These are phyloP conservation scores for Lithobates sylvaticus DNA, from an alignment of 2,797 vertebrate species.

Conservation along the genomic window DNA sequence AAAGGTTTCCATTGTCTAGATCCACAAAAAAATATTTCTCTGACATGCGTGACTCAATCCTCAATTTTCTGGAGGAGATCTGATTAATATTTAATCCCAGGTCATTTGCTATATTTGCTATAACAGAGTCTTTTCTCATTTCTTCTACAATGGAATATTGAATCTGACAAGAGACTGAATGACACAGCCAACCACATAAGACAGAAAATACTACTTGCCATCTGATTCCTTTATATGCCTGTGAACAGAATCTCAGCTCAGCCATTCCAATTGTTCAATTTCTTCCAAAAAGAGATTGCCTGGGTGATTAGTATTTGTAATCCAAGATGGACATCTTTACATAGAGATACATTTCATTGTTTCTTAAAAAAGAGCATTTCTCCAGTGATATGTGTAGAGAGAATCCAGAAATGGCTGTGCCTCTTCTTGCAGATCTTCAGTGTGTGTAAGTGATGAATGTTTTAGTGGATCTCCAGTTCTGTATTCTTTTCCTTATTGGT, in stretches of 20 bases:
- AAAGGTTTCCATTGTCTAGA: constrained; percentile 74
- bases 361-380: too few relatives aligned
- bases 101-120: constrained; percentile 81
- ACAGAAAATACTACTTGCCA: constrained; percentile 55
- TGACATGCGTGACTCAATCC: constrained; percentile 73
- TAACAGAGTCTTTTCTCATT: constrained; percentile 52
- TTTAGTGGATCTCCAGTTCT: constrained; percentile 31
- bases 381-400: not conserved
- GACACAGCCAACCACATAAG: constrained; percentile 43
- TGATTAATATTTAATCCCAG: constrained; percentile 67
- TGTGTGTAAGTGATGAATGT: constrained; percentile 12
- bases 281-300: not conserved
- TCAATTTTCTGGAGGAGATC: constrained; percentile 59
- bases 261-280: not conserved
- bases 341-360: too few relatives aligned
- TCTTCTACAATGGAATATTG: constrained; percentile 59
- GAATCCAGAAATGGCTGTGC: constrained; percentile 19
- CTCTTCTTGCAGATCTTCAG: constrained; percentile 35
- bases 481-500: constrained; percentile 38
- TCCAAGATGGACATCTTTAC: not conserved
- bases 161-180: constrained; percentile 52
- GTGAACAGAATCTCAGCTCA: not conserved
- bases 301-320: not conserved
- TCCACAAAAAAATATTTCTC: constrained; percentile 75
- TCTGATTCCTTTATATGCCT: constrained; percentile 59